Evolutionary conservation across 2,888 invertebrate species (phyloP), one percentile per base, ranked within the genome.

Genomic region (Therioaphis trifolii): DNA sequence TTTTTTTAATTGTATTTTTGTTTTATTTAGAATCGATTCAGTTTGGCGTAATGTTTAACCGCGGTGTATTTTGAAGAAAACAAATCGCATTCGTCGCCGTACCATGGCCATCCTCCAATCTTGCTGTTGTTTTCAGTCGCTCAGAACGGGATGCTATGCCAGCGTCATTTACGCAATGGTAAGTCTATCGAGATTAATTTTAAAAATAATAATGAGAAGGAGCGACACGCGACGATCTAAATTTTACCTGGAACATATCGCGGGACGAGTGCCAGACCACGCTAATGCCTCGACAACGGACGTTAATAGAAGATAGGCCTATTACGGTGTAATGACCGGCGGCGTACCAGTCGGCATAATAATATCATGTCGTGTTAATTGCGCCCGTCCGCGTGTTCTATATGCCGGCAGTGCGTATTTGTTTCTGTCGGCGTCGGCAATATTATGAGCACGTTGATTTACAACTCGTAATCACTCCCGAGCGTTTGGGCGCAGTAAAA

Each of bases 71-170:
- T 71, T 80, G 46, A 58, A 80, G 43, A 61, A 80, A 71, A 80
- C 79, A 18, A 80, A 71, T 35, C 3, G 69, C 24, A 35, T 29
- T 40, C 40, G 27, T 11, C n/a, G 15, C 75, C 46, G 55, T 43
- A 46, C 68, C 86, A 94, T 94, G 94, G 91, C 94, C 66, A 92
- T 94, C 87, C 91, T 94, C 87, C 92, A 93, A 86, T 93, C 94
- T 2, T 94, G 94, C 88, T 94, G 94, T 88, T 94, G 94, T 87
- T 94, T 93, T 92, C 91, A 92, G 84, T 93, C 94, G 72, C 91
- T 94, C 12, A 91, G 94, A 55, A 91, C 91, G 86, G 94, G 94
- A 52, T 93, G 94, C 88, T 94, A 93, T 87, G 94, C 93, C 43
- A 92, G 93, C 85, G 93, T 92, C 5, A 87, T 92, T 86, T 94